Base-by-base conservation (phyloP, 2,888 invertebrate species). In the Zele albiditarsus region DNA sequence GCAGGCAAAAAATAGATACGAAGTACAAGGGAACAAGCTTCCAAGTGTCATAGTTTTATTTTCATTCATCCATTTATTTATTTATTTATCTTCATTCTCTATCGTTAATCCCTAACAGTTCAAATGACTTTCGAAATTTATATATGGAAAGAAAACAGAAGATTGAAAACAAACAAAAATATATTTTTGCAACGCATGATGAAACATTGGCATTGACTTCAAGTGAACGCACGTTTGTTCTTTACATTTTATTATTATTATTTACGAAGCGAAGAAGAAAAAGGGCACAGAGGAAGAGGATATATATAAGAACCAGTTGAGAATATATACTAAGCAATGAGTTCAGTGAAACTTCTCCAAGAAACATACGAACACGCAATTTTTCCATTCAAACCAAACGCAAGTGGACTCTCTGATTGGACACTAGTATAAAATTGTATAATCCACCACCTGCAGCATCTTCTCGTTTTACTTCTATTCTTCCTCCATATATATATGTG, bases 261-360 rank as follows among this genome's bases (percentile, higher is more conserved):
- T 67, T 67, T 6, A 25, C 20, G 4, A 31, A 46, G 33, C 20
- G 57, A 20, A 53, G 53, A 31, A 31, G 27, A 28, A 14, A 69
- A 23, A 49, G 65, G 68, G 60, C 63, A 33, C 8, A 20, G 75
- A 71, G 68, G 71, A 73, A 63, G 65, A 63, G 38, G 68, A 65
- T 62, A 53, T 46, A 6, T 53, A 53, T 20, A 65, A 77, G 73
- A 78, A 78, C 77, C 78, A 77, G 78, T 78, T 79, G 68, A 76
- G 53, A 69, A 53, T 57, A 69, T 49, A 63, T 38, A 75, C 74
- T 73, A 65, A 77, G 75, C 74, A 74, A 77, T 76, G 75, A 70
- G 77, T 78, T 75, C 70, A 74, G 65, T 69, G 72, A 67, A 72
- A 70, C 76, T 74, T 72, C 73, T 60, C 66, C 53, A 63, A 73